These are phyloP conservation scores for Augochlora pura DNA, from an alignment of 1,140 invertebrate genomes.

Conservation along the genomic window DNA sequence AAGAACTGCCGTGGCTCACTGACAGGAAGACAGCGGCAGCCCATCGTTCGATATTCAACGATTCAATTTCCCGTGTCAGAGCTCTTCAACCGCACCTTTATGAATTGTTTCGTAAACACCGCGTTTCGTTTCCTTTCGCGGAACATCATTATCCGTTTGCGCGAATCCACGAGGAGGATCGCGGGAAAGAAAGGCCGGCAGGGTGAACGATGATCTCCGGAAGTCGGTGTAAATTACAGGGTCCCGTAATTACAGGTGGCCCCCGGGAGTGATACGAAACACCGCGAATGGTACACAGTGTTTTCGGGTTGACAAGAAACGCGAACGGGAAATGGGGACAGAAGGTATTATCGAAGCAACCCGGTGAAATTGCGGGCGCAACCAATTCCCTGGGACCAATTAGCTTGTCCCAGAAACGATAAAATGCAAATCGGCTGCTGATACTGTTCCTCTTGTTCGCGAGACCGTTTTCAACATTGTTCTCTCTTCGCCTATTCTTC, in stretches of 20 bases:
- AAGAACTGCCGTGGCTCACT: no score
- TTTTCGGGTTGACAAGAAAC: constrained; percentile 18
- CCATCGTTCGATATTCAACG: no score
- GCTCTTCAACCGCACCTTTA: no score
- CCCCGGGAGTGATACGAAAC: neutral
- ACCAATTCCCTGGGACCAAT: constrained; percentile 52
- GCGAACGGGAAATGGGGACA: neutral
- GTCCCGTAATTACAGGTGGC: constrained; percentile 4
- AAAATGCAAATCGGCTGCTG: constrained; percentile 52
- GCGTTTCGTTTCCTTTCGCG: neutral
- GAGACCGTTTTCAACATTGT: neutral
- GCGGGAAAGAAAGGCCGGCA: neutral
- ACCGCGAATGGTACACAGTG: neutral
- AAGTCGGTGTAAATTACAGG: constrained; percentile 22
- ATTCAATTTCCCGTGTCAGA: no score
- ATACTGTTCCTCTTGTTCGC: constrained; percentile 53
- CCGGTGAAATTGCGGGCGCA: constrained; percentile 52
- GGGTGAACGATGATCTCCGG: constrained; percentile 6
- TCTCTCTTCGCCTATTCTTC: neutral
- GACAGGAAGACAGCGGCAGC: no score
- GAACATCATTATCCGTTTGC: constrained; percentile 2
- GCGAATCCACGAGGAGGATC: constrained; percentile 2
- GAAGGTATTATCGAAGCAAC: neutral
- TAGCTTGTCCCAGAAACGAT: constrained; percentile 50
- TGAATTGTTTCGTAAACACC: no score